Evolutionary conservation across 2,113 vertebrate genomes (phyloP).

Genomic region (Dolichallabes microphthalmus): DNA sequence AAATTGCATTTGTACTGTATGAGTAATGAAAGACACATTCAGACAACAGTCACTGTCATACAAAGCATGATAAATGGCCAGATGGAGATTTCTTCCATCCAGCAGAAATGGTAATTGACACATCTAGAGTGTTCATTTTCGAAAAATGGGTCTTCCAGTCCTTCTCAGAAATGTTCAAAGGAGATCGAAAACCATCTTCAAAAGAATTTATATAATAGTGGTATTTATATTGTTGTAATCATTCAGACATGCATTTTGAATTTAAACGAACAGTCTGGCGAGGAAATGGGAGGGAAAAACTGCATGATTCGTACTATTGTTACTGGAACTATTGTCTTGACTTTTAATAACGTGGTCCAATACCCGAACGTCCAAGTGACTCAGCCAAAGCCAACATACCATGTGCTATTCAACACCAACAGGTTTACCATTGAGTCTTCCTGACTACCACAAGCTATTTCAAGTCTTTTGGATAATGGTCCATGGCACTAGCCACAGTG

Average conservation of each 20-base stretch:
- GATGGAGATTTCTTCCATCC: slow-evolving; percentile 15
- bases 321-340: slow-evolving; percentile 50
- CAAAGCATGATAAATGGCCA: slow-evolving; percentile 6
- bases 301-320: slow-evolving; percentile 40
- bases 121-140: neutral
- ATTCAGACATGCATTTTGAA: neutral
- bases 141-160: neutral
- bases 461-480: slow-evolving; percentile 39
- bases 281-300: neutral
- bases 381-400: slow-evolving; percentile 48
- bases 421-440: slow-evolving; percentile 47
- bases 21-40: slow-evolving; percentile 9
- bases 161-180: neutral
- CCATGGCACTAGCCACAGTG: neutral
- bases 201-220: neutral
- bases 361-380: slow-evolving; percentile 39
- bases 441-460: slow-evolving; percentile 42
- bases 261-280: slow-evolving; percentile 5
- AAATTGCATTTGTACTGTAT: slow-evolving; percentile 14
- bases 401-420: slow-evolving; percentile 45
- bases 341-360: slow-evolving; percentile 30
- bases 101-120: slow-evolving; percentile 3
- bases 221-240: slow-evolving; percentile 13
- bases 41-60: slow-evolving; percentile 5
- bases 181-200: neutral